Evolutionary conservation across 2,797 vertebrate genomes (phyloP).

Genomic region (Pseudochromis fuscus): DNA sequence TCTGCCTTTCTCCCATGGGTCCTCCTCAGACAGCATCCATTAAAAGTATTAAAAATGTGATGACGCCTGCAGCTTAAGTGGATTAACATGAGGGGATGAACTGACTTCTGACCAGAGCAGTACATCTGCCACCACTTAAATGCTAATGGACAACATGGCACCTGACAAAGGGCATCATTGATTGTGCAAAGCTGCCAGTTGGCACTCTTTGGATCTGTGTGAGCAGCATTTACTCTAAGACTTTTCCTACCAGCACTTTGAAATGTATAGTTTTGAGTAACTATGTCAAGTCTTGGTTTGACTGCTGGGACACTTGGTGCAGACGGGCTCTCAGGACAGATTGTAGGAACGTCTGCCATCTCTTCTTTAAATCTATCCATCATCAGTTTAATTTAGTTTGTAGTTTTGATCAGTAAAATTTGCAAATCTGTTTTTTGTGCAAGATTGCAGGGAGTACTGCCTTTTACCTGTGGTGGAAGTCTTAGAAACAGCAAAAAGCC

Average conservation of each 20-base stretch:
- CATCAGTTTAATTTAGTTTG: no score
- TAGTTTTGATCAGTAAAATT: no score
- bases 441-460: no score
- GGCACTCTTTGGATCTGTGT: neutral
- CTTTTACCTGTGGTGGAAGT: no score
- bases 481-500: no score
- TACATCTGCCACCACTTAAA: conserved; percentile 39
- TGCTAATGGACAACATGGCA: conserved; percentile 24
- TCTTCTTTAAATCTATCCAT: no score
- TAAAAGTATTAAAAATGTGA: conserved; percentile 23
- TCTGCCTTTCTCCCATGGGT: neutral
- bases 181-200: conserved; percentile 17
- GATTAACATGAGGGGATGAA: conserved; percentile 28
- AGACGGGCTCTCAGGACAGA: neutral
- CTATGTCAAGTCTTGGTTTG: neutral
- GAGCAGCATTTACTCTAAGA: neutral
- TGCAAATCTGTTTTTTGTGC: no score
- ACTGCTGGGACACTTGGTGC: neutral
- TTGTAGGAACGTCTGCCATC: no score
- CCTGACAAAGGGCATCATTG: neutral
- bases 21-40: conserved; percentile 32
- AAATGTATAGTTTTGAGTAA: neutral
- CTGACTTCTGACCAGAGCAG: conserved; percentile 12
- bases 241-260: neutral
- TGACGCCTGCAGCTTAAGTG: conserved; percentile 17